Base-by-base conservation (phyloP, 2,113 vertebrate genomes). In the Guaruba guarouba region DNA sequence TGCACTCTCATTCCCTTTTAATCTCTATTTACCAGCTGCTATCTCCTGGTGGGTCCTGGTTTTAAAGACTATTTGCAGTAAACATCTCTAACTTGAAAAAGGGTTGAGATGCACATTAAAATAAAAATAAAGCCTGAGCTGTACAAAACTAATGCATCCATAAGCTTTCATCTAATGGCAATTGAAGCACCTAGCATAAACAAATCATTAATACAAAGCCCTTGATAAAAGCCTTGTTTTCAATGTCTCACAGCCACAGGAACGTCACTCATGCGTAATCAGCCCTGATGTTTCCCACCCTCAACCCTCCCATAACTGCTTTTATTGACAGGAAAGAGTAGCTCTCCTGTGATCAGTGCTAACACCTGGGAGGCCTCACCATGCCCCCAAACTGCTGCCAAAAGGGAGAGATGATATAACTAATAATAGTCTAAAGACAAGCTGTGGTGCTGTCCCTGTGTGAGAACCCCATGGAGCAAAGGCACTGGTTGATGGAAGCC, bases 111-210 rank as follows among this genome's bases (percentile, higher is more conserved):
- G 44, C 20, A 39, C 25, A 4, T 46, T 43, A 13, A 46, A 66
- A 59, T 33, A 19, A 29, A 31, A 79, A 37, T n/a, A 44, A 31
- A 29, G 12, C 29, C 15, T 7, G 57, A 77, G 14, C 68, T 74
- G 8, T 63, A 62, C n/a, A 52, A 82, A 92, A 79, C 59, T 44
- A 66, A 55, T 9, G 31, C 27, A 8, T 20, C 10, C 51, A 62
- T 52, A 86, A 93, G 67, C 94, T 95, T 91, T 95, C 81, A 89
- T 84, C 93, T 84, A 24, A 63, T 20, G 86, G 57, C 86, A 92
- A 37, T 86, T 84, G 86, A 82, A 78, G 52, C 64, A 68, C 61
- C 37, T 41, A 52, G 29, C 6, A 14, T 52, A 86, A 95, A 62
- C 64, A 86, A 39, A 29, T 75, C 9, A 7, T 67, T 83, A 74